Base-by-base conservation (phyloP, 2,797 vertebrate species). In the Eupleurogrammus muticus region DNA sequence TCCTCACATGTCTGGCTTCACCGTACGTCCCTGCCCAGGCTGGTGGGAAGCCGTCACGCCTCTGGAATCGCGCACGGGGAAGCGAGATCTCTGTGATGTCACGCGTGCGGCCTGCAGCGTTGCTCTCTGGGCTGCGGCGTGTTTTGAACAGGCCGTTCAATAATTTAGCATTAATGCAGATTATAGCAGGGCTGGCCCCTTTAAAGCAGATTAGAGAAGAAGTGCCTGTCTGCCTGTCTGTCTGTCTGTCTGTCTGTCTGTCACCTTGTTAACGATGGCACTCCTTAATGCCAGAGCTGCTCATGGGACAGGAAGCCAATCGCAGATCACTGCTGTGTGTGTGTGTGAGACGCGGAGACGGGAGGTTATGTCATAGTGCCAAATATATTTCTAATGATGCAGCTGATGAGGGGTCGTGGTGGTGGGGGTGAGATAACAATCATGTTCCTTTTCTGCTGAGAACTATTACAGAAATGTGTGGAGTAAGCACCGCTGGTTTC, bases 161-260 rank as follows among this genome's bases (percentile, higher is more conserved):
- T 90, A 91, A 90, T 90, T 90, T 74, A 84, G 82, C 62, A 78
- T 86, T 89, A 89, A 88, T 82, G 48, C 76, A 89, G 89, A 89
- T 92, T 90, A 92, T 80, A 73, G 72, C 76, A 68, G 69, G 50
- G 57, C 72, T 58, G 60, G 52, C 67, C 82, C 85, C 75, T 66
- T 85, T 85, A 88, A 88, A 89, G 84, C 83, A 87, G 90, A 90
- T 92, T 90, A 90, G 69, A 87, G 75, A 64, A 74, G 63, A 51
- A 35, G 72, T 78, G 66, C 66, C 77, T 77, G 42, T 47, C 75
- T 63, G 60, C 17, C 64, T 63, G 52, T 1, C 58, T 63, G 60
- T 17, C 70, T 73, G 59, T 21, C 69, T 78, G 77, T 66, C 76
- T 87, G 51, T 36, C 73, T 78, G 68, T 66, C 76, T 78, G 66